phyloP scores from a whole-genome alignment of 2,113 vertebrate species.

The Phrynocephalus versicolor region DNA sequence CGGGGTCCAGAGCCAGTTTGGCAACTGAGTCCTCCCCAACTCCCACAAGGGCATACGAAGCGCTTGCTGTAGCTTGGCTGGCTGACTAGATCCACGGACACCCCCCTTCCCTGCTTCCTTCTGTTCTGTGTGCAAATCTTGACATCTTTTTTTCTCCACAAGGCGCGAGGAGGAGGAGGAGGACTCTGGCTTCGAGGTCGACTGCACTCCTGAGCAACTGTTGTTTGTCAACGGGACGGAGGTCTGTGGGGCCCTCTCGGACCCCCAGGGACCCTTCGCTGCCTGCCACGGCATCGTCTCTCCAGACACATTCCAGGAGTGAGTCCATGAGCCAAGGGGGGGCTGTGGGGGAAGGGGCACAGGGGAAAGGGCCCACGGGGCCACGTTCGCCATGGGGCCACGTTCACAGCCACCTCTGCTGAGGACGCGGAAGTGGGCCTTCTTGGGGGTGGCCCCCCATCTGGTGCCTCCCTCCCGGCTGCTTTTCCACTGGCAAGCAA shows the following conservation, averaged over 20 bases:
- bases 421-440: too few species aligned
- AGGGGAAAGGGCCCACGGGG: neutral
- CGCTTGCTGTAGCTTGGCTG: neutral
- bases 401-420: too few species aligned
- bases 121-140: too few species aligned
- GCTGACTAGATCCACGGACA: neutral
- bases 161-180: conserved; percentile 68
- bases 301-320: conserved; percentile 76
- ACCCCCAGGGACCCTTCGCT: conserved; percentile 74
- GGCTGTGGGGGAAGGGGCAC: too few species aligned
- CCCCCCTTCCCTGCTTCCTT: neutral
- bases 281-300: conserved; percentile 71
- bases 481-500: too few species aligned
- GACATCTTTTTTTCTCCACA: neutral
- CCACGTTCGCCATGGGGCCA: too few species aligned
- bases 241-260: conserved; percentile 74
- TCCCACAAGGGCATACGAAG: too few species aligned
- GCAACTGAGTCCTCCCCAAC: too few species aligned
- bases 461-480: too few species aligned
- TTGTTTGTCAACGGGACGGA: conserved; percentile 46
- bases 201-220: conserved; percentile 68
- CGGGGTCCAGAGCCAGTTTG: too few species aligned
- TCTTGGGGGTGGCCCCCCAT: too few species aligned
- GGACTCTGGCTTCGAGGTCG: conserved; percentile 64
- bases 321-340: conserved; percentile 62